Percentiles rank a stretch among this genome's conserved stretches.
phyloP scores from a whole-genome alignment of 64 coral and sea anemone genomes.

The Pachyseris speciosa region DNA sequence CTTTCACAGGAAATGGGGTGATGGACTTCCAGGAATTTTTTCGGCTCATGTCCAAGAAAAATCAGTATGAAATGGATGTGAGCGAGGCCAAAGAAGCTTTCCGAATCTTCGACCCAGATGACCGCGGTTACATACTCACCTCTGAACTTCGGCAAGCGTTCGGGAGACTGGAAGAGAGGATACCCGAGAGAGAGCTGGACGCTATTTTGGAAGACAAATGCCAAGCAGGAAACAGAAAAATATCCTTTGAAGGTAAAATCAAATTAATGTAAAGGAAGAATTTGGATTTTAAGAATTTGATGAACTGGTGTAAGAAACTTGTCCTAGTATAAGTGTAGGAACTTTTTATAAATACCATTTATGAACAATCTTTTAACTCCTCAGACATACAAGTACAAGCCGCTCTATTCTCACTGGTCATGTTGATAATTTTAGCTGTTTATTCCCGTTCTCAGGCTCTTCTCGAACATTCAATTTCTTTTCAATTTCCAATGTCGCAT shows the following conservation, averaged over 20 bases:
- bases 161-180: constrained; percentile 63
- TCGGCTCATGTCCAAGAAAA: constrained; percentile 61
- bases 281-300: too few relatives aligned
- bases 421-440: too few relatives aligned
- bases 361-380: too few relatives aligned
- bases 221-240: constrained; percentile 69
- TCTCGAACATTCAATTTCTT: too few relatives aligned
- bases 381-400: too few relatives aligned
- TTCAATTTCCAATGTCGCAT: too few relatives aligned
- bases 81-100: constrained; percentile 67
- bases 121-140: constrained; percentile 58
- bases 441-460: too few relatives aligned
- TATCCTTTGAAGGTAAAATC: constrained; percentile 70
- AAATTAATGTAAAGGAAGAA: too few relatives aligned
- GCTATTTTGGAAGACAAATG: constrained; percentile 73
- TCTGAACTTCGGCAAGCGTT: constrained; percentile 78
- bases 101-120: constrained; percentile 69
- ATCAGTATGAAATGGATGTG: constrained; percentile 59
- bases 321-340: too few relatives aligned
- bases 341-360: too few relatives aligned
- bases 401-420: too few relatives aligned
- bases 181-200: constrained; percentile 61
- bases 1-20: constrained; percentile 53
- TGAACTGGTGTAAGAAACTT: too few relatives aligned
- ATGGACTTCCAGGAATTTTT: constrained; percentile 82